phyloP scores from a whole-genome alignment of 1,140 invertebrate species.

The Anoplolepis gracilipes region DNA sequence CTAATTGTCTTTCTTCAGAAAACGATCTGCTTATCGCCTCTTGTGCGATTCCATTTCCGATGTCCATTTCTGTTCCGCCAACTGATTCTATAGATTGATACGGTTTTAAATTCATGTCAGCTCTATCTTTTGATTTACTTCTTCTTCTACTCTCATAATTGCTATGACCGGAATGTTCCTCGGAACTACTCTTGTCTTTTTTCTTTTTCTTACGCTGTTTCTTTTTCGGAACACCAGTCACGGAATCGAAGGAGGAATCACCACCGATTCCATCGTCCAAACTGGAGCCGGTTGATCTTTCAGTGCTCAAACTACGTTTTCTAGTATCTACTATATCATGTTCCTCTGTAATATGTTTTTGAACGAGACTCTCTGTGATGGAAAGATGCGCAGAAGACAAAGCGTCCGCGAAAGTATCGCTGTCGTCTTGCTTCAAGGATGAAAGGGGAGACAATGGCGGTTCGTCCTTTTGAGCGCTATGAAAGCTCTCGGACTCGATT shows the following conservation, averaged over 20 bases:
- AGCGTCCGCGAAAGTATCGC: slow-evolving; percentile 82
- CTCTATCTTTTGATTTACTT: slow-evolving; percentile 55
- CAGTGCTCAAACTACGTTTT: slow-evolving; percentile 70
- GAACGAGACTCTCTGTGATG: slow-evolving; percentile 64
- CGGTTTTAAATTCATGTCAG: neutral
- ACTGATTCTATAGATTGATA: slow-evolving; percentile 56
- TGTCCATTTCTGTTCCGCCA: slow-evolving; percentile 53
- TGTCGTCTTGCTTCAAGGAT: slow-evolving; percentile 76
- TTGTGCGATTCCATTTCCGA: slow-evolving; percentile 24
- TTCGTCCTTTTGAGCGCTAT: slow-evolving; percentile 80
- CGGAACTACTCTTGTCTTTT: slow-evolving; percentile 71
- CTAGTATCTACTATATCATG: slow-evolving; percentile 38
- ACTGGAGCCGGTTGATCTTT: slow-evolving; percentile 64
- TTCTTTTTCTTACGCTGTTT: slow-evolving; percentile 70
- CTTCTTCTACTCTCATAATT: slow-evolving; percentile 64
- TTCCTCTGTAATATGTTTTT: slow-evolving; percentile 20
- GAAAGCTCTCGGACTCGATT: slow-evolving; percentile 82
- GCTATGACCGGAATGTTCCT: slow-evolving; percentile 69
- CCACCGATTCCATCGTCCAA: slow-evolving; percentile 69
- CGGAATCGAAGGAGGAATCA: slow-evolving; percentile 75
- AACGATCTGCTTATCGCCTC: slow-evolving; percentile 53
- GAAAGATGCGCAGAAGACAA: slow-evolving; percentile 74
- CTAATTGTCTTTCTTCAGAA: slow-evolving; percentile 75
- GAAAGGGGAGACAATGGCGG: slow-evolving; percentile 70
- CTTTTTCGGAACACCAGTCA: slow-evolving; percentile 65